Percentiles rank a stretch among this genome's conserved stretches.
Evolutionary conservation across 2,888 invertebrate species (phyloP).

Genomic region (Apoda limacodes): DNA sequence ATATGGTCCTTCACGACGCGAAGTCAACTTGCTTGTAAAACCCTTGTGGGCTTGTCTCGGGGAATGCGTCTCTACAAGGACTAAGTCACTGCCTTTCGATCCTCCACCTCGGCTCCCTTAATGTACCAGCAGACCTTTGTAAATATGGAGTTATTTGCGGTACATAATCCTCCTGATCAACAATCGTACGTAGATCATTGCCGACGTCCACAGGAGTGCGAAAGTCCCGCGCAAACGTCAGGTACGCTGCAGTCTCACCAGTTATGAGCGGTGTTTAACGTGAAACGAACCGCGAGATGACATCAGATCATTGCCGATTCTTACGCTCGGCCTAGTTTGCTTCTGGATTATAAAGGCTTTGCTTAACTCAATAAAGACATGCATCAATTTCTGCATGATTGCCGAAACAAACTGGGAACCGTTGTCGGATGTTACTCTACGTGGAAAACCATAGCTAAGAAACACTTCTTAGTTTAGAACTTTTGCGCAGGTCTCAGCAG

Average conservation of each 20-base stretch:
- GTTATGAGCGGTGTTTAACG: constrained; percentile 19
- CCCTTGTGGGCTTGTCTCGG: too few species aligned
- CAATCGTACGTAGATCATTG: constrained; percentile 23
- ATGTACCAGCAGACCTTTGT: constrained; percentile 4
- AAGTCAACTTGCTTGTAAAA: too few species aligned
- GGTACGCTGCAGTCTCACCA: constrained; percentile 26
- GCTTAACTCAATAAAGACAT: constrained; percentile 11
- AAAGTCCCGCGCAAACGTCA: constrained; percentile 33
- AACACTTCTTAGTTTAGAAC: too few species aligned
- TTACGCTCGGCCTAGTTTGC: constrained; percentile 19
- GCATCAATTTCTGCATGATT: too few species aligned
- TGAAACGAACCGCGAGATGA: constrained; percentile 9
- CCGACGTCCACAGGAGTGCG: constrained; percentile 27
- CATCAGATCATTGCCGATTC: constrained; percentile 13
- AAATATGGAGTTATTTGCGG: constrained; percentile 20
- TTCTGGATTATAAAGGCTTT: constrained; percentile 25
- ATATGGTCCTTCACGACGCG: too few species aligned
- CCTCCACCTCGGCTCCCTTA: constrained; percentile 2
- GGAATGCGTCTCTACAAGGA: too few species aligned
- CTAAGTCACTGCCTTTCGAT: constrained; percentile 5
- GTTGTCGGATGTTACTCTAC: constrained; percentile 12
- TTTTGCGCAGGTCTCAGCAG: constrained; percentile 13
- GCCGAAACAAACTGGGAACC: too few species aligned
- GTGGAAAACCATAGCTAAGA: too few species aligned
- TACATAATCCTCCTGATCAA: constrained; percentile 24